A percentile compares a stretch with the other conserved stretches of the same genome.
phyloP scores from a whole-genome alignment of 2,888 invertebrate genomes.

The Scotopteryx bipunctaria region DNA sequence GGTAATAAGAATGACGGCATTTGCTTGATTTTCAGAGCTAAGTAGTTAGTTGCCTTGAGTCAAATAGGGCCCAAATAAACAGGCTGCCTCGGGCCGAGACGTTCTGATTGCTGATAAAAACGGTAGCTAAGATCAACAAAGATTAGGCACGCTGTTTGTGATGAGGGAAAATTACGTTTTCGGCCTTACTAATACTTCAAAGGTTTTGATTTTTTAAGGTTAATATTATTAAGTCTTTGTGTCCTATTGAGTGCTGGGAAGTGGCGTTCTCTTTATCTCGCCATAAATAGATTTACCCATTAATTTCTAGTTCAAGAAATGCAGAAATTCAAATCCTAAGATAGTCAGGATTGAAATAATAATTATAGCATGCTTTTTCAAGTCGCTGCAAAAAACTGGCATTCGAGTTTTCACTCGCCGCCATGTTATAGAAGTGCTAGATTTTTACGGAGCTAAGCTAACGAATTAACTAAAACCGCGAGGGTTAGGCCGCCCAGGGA shows the following conservation, averaged over 20 bases:
- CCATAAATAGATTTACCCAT: no score
- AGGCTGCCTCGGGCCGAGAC: background rate
- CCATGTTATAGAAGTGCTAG: conserved; percentile 85
- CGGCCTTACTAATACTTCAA: no score
- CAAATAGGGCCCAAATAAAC: conserved; percentile 4
- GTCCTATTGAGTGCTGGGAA: no score
- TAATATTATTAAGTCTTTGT: no score
- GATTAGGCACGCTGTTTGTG: conserved; percentile 26
- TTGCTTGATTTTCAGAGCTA: no score
- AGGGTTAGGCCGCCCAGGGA: conserved; percentile 80
- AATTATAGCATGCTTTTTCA: no score
- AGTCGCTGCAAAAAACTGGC: conserved; percentile 71
- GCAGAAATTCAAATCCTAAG: no score
- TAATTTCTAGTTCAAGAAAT: no score
- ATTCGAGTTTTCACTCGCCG: conserved; percentile 82
- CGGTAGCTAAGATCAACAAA: conserved; percentile 25
- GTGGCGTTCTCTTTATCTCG: no score
- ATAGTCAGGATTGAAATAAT: no score
- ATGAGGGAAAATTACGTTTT: conserved; percentile 6
- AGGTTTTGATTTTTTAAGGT: no score
- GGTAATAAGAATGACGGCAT: no score
- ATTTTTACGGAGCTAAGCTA: conserved; percentile 86
- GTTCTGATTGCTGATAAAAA: conserved; percentile 19
- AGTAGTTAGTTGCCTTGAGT: background rate
- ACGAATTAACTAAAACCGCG: conserved; percentile 81